Percentiles rank a stretch among this genome's conserved stretches.
Evolutionary conservation across 2,888 invertebrate genomes (phyloP).

Genomic region (Xestia ashworthii): DNA sequence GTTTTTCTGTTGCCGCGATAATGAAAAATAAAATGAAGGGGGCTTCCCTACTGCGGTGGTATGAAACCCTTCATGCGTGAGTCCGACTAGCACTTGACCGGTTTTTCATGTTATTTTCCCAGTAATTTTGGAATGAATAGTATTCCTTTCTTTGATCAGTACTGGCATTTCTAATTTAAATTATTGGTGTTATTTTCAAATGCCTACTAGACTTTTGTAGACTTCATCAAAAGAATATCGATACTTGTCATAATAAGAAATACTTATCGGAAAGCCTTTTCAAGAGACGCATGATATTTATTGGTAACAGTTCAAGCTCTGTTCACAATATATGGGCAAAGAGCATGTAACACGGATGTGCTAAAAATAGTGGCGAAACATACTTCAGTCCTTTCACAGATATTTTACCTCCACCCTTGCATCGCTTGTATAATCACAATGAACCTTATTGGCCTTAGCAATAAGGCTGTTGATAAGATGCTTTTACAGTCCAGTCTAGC

Average conservation of each 20-base stretch:
- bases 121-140: neutral
- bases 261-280: neutral
- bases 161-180: neutral
- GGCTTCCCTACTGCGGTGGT: too few relatives aligned
- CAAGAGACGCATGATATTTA: constrained; percentile 9
- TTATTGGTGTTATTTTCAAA: neutral
- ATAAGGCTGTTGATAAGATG: neutral
- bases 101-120: too few relatives aligned
- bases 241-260: neutral
- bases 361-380: constrained; percentile 35
- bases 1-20: too few relatives aligned
- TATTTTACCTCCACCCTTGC: neutral
- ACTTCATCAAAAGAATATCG: too few relatives aligned
- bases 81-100: too few relatives aligned
- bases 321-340: constrained; percentile 17
- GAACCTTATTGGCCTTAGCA: neutral
- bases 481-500: too few relatives aligned
- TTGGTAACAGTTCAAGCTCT: constrained; percentile 1
- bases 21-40: too few relatives aligned
- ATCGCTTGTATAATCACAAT: neutral
- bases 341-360: constrained; percentile 31
- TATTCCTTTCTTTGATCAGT: too few relatives aligned
- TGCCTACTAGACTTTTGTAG: too few relatives aligned
- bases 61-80: too few relatives aligned
- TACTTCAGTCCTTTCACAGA: neutral